Base-by-base conservation (phyloP, 2,113 vertebrate species). In the Chrysemys picta region DNA sequence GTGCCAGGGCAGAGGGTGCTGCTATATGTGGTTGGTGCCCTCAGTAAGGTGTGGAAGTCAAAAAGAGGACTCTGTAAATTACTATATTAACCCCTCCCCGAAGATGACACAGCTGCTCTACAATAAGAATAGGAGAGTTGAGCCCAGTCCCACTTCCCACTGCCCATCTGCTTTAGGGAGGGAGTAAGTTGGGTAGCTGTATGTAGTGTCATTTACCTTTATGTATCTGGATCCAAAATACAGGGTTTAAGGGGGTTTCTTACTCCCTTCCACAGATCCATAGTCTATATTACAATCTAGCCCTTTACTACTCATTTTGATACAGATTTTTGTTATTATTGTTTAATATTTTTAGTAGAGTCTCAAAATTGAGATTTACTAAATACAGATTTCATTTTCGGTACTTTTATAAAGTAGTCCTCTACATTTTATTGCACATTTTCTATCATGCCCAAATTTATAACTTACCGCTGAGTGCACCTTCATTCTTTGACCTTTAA, bases 51-150 rank as follows among this genome's bases (percentile, higher is more conserved):
- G 57, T 31, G 29, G 59, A 62, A 31, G 59, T 62, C 12, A 29
- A 62, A 31, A 29, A 14, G 27, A 31, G 29, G 27, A 62, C 11
- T 62, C 10, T 62, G 13, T 31, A 62, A 31, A 62, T 62, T 62
- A 31, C 29, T 62, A 62, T 31, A 29, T 21, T 81, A n/a, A 14
- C 57, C 80, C 42, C 50, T 94, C 56, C 12, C 93, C 52, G 3
- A 38, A 89, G 5, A 7, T 80, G 49, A 91, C 84, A 59, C 21
- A 84, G 19, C 56, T 91, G 25, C 80, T 88, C 57, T 65, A 47
- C 45, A 27, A 31, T 62, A 52, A 22, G 52, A 12, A 16, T 6
- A 80, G n/a, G 84, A 86, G 5, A 85, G 4, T 3, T 54, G 69
- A 84, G 2, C 45, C 45, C 29, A 57, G 22, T 12, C 47, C 81